These are phyloP conservation scores for Leucozona laternaria DNA, from an alignment of 2,888 invertebrate genomes.

Conservation along the genomic window DNA sequence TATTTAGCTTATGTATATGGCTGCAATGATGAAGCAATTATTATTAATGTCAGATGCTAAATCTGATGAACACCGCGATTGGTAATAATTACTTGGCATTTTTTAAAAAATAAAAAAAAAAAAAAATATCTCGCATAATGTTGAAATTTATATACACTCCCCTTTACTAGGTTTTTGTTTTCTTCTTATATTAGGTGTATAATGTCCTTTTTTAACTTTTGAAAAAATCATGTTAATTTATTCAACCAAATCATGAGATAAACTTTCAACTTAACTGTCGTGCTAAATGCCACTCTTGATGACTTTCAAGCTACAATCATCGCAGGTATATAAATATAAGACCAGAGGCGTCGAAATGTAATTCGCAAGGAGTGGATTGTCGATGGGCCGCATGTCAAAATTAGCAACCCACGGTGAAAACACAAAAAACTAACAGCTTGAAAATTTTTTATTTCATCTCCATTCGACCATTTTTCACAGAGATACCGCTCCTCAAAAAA, in stretches of 20 bases:
- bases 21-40: slow-evolving; percentile 71
- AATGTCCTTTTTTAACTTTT: slow-evolving; percentile 32
- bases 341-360: neutral
- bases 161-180: slow-evolving; percentile 10
- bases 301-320: slow-evolving; percentile 37
- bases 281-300: slow-evolving; percentile 73
- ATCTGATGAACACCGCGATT: slow-evolving; percentile 51
- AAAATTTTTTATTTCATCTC: no score
- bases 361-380: neutral
- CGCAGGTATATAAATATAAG: neutral
- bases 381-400: neutral
- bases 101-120: slow-evolving; percentile 18
- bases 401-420: no score
- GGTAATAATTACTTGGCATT: slow-evolving; percentile 6
- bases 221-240: slow-evolving; percentile 37
- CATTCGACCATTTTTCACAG: no score
- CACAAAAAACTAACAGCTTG: no score
- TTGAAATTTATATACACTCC: slow-evolving; percentile 43
- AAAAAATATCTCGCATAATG: slow-evolving; percentile 49
- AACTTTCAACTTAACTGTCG: slow-evolving; percentile 37
- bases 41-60: slow-evolving; percentile 70
- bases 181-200: neutral
- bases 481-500: no score
- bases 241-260: slow-evolving; percentile 33
- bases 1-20: slow-evolving; percentile 53